A percentile compares a stretch with the other conserved stretches of the same genome.
Conservation (phyloP, 2,113 vertebrate genomes). For the Chloropsis cyanopogon region DNA sequence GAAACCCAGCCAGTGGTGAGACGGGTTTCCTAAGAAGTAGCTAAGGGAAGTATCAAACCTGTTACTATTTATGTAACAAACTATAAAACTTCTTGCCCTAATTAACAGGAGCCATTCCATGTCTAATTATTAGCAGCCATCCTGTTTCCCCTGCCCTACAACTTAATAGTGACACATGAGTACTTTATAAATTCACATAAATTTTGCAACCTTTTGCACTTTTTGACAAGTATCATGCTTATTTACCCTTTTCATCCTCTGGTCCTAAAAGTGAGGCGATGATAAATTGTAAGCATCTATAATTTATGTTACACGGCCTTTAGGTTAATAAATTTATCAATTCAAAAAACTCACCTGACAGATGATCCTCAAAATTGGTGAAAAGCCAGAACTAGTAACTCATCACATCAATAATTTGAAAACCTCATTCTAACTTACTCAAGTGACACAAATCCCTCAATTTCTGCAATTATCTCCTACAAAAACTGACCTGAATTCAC, state of each 20-base stretch:
- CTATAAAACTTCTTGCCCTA: not conserved
- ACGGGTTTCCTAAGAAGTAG: not conserved
- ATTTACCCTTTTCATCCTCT: not conserved
- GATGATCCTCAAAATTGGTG: not conserved
- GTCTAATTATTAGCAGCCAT: not conserved
- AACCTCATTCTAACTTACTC: not conserved
- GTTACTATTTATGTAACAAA: not conserved
- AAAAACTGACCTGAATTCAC: not conserved
- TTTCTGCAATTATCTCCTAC: not conserved
- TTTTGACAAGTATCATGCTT: not conserved
- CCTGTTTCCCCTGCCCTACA: not conserved
- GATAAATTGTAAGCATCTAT: not conserved
- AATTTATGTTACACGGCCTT: not conserved
- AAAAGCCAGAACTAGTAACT: not conserved
- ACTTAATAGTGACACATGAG: not conserved
- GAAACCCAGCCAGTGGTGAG: not conserved
- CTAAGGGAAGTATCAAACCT: not conserved
- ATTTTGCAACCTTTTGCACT: not conserved
- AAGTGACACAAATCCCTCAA: not conserved
- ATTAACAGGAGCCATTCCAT: not conserved
- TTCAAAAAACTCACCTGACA: not conserved
- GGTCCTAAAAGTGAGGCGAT: not conserved
- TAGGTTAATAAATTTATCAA: not conserved
- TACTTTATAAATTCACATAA: not conserved
- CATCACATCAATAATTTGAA: not conserved